phyloP scores from a whole-genome alignment of 1,140 invertebrate genomes.

The Homarus americanus region DNA sequence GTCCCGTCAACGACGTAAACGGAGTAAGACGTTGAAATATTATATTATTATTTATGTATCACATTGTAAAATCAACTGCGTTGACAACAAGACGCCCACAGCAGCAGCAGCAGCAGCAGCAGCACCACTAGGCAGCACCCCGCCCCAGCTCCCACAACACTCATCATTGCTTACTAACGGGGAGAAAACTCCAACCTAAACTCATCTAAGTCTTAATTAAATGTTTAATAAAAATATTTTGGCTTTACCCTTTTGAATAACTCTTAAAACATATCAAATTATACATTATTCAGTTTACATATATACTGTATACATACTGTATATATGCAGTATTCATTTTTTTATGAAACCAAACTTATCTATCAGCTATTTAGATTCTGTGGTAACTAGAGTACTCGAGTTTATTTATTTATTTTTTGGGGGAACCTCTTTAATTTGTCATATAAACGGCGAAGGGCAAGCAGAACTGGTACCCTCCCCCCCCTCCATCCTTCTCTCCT shows the following conservation, averaged over 20 bases:
- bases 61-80: too few relatives aligned
- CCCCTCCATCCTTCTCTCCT: neutral
- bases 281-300: neutral
- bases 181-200: neutral
- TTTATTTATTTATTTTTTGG: neutral
- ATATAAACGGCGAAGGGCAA: slow-evolving; percentile 38
- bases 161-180: neutral
- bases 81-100: too few relatives aligned
- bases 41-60: too few relatives aligned
- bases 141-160: neutral
- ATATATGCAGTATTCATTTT: neutral
- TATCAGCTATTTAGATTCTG: neutral
- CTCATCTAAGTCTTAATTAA: neutral
- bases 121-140: neutral
- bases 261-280: neutral
- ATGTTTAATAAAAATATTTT: neutral
- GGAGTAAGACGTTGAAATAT: too few relatives aligned
- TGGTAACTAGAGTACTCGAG: neutral
- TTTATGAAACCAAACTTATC: neutral
- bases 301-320: neutral
- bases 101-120: neutral
- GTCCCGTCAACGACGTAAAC: too few relatives aligned
- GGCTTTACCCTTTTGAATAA: slow-evolving; percentile 6
- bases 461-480: neutral
- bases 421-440: neutral